Percentiles rank a stretch among this genome's conserved stretches.
Evolutionary conservation across 1,140 invertebrate species (phyloP).

Genomic region (Epicauta chinensis): DNA sequence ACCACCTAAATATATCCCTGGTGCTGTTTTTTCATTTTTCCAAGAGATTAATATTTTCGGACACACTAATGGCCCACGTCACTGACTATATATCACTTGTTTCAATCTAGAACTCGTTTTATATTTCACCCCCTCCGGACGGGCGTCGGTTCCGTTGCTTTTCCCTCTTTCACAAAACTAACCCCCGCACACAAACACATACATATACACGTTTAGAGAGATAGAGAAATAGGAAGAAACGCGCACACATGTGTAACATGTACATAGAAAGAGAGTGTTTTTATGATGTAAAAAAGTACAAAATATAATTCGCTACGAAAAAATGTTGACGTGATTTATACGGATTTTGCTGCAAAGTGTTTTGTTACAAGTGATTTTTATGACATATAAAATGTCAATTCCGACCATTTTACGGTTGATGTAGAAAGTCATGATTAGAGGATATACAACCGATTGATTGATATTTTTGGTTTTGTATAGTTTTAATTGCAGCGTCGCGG

Average conservation of each 20-base stretch:
- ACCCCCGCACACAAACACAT: too few relatives aligned
- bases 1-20: too few relatives aligned
- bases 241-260: too few relatives aligned
- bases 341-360: conserved; percentile 30
- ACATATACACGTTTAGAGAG: too few relatives aligned
- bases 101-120: conserved; percentile 45
- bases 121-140: conserved; percentile 18
- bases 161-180: too few relatives aligned
- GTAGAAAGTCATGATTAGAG: too few relatives aligned
- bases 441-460: too few relatives aligned
- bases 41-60: conserved; percentile 45
- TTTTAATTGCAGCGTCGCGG: conserved; percentile 8
- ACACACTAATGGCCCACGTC: conserved; percentile 44
- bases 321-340: conserved; percentile 32
- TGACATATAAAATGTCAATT: conserved; percentile 36
- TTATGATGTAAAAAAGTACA: conserved; percentile 16
- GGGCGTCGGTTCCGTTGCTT: too few relatives aligned
- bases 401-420: conserved; percentile 31
- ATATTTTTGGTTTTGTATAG: too few relatives aligned
- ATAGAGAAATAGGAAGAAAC: too few relatives aligned
- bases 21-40: conserved; percentile 37
- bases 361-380: conserved; percentile 37
- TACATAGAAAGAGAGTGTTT: conserved; percentile 6
- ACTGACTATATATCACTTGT: conserved; percentile 44
- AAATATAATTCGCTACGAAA: conserved; percentile 26